Base-by-base conservation (phyloP, 2,888 invertebrate species). In the Colletes collaris region DNA sequence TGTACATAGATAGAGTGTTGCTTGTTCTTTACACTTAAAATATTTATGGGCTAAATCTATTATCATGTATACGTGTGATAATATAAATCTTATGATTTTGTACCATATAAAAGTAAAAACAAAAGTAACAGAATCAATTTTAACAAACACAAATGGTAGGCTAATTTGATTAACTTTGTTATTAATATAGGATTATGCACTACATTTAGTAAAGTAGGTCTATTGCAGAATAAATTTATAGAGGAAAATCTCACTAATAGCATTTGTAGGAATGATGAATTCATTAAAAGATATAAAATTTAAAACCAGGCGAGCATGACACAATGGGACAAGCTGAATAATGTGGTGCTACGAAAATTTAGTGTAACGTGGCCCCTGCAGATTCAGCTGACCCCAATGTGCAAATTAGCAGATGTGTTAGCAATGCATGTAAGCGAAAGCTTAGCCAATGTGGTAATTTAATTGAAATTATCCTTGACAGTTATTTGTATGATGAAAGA, bases 291-390 rank as follows among this genome's bases (percentile, higher is more conserved):
- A 64, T 53, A 53, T 49, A 62, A 83, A 83, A 67, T 74, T 60
- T 76, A 82, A 86, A 84, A 87, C 84, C 86, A 89, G 87, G 83
- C 85, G 87, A 84, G 87, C 81, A 79, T 83, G 65, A 77, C 88
- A 82, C 86, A 88, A 83, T 92, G 93, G 94, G 93, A 93, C 93
- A 95, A 95, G 95, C 95, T 95, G 95, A 95, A 95, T 95, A 95
- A 95, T 95, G 95, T 95, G 95, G 95, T 95, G 95, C 95, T 95
- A 95, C 95, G 95, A 92, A 83, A 84, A 88, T 90, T 84, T 87
- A 91, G 86, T 90, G 78, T 88, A 90, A 93, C 95, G 95, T 94
- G 94, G 93, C 94, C 94, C 94, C 92, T 93, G 93, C 94, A 94
- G 93, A 95, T 94, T 93, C 94, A 94, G 94, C 95, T 93, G 89